A percentile compares a stretch with the other conserved stretches of the same genome.
Evolutionary conservation across 2,888 invertebrate species (phyloP).

Genomic region (Carabus problematicus): DNA sequence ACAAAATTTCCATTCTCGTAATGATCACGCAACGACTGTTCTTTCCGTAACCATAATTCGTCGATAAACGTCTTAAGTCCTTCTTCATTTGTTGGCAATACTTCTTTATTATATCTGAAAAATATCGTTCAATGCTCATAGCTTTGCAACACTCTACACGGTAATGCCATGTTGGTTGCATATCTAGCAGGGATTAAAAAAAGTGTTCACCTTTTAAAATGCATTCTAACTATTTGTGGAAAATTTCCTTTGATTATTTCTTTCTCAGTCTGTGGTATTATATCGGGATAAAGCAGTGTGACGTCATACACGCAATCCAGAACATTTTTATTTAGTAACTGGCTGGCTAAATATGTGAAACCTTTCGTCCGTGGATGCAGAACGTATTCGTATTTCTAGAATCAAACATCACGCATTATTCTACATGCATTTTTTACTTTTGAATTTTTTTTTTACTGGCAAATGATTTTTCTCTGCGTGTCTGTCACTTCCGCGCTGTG

Average conservation of each 20-base stretch:
- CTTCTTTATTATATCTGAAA: constrained; percentile 65
- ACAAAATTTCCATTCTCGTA: constrained; percentile 63
- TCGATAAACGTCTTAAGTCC: constrained; percentile 70
- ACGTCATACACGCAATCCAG: constrained; percentile 84
- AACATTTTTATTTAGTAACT: constrained; percentile 65
- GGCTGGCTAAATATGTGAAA: constrained; percentile 67
- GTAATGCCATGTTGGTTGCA: too few species aligned
- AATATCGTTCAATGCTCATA: neutral
- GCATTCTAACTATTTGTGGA: constrained; percentile 79
- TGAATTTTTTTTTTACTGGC: constrained; percentile 61
- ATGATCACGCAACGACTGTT: constrained; percentile 67
- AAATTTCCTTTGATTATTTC: constrained; percentile 74
- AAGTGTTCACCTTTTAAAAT: constrained; percentile 68
- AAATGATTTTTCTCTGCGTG: constrained; percentile 74
- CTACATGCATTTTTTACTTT: neutral
- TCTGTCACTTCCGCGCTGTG: constrained; percentile 72
- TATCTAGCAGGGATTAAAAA: neutral
- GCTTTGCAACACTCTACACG: neutral
- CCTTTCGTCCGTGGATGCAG: constrained; percentile 90
- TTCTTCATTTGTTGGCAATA: constrained; percentile 66
- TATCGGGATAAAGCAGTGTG: constrained; percentile 82
- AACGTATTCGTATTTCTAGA: constrained; percentile 71
- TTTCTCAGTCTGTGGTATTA: constrained; percentile 76
- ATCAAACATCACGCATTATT: constrained; percentile 15
- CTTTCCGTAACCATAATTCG: constrained; percentile 72